These are phyloP conservation scores for Chionis minor DNA, from an alignment of 2,113 vertebrate species.

Conservation along the genomic window DNA sequence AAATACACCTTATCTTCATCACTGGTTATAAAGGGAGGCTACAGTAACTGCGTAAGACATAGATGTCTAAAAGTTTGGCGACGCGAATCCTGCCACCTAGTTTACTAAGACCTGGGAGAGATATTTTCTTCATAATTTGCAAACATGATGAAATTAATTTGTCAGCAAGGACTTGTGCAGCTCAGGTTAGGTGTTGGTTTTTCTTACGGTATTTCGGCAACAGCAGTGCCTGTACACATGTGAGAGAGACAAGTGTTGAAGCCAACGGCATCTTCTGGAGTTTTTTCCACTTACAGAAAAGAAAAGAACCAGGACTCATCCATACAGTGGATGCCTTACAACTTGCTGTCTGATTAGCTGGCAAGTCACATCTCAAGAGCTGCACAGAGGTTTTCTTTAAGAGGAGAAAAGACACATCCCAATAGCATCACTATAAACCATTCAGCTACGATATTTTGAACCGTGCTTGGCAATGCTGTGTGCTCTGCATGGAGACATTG, in stretches of 20 bases:
- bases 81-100: not conserved
- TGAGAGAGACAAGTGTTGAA: not conserved
- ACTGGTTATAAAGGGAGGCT: not conserved
- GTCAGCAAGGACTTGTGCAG: not conserved
- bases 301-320: not conserved
- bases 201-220: not conserved
- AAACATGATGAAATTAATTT: not conserved
- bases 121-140: not conserved
- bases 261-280: rapidly evolving
- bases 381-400: not conserved
- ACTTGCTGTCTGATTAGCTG: not conserved
- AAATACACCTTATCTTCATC: not conserved
- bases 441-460: rapidly evolving
- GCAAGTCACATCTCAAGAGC: not conserved
- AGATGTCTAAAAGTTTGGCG: not conserved
- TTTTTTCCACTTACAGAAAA: not conserved
- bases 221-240: not conserved
- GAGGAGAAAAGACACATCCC: not conserved
- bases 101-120: not conserved
- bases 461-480: not conserved
- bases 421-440: not conserved
- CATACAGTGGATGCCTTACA: not conserved
- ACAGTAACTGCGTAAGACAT: not conserved
- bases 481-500: not conserved
- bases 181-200: not conserved